Base-by-base conservation (phyloP, 2,888 invertebrate species). In the Molorchus minor region DNA sequence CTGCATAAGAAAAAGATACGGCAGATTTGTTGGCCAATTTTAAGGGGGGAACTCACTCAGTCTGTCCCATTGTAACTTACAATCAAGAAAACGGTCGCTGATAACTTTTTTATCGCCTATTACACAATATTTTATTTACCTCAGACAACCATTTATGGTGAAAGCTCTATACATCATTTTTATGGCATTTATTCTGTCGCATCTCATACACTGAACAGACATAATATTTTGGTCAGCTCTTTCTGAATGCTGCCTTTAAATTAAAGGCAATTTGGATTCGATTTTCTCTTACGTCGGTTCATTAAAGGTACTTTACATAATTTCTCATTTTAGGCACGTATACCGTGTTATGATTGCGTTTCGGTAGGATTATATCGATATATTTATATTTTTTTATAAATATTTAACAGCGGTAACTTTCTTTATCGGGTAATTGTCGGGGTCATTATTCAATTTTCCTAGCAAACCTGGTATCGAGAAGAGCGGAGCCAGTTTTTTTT, bases 211-310 rank as follows among this genome's bases (percentile, higher is more conserved):
- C 41, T 35, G 41, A 41, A 20, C 51, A 21, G 45, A 25, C 20
- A 43, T 46, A 47, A 25, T 21, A 25, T 58, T 47, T 58, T 17
- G 21, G 38, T 16, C 33, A 52, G 43, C 12, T 45, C n/a, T 53
- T 52, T 45, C 46, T 58, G 38, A 47, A 46, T 47, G 29, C 20
- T 53, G 40, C 46, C 47, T 41, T 15, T 13, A 41, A 46, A 53
- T 53, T 58, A 53, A 56, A 45, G 58, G 58, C 41, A 58, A 52
- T 58, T 49, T 49, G 36, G 47, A 36, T 21, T 36, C 41, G 5
- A 52, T 52, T 58, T 58, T 46, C 40, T 56, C 47, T 29, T 56
- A 29, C 44, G 19, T 47, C 38, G 29, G 21, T 20, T 2, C 36
- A 25, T 51, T 30, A 30, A 51, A 51, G 19, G 36, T 19, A 41